Evolutionary conservation across 2,888 invertebrate species (phyloP).

Genomic region (Scaptomyza caliginosa): DNA sequence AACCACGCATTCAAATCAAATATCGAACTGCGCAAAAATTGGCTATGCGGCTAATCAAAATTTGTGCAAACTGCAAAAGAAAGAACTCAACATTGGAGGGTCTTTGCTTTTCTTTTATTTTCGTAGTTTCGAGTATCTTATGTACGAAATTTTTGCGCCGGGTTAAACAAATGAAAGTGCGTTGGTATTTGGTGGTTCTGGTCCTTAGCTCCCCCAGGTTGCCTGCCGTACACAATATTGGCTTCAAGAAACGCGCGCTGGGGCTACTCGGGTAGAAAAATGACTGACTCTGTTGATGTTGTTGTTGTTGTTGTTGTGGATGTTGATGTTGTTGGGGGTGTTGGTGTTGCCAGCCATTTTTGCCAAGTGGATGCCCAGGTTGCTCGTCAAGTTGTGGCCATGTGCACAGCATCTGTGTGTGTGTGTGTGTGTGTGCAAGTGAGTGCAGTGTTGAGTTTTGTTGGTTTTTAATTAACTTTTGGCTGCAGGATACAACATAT

Average conservation of each 20-base stretch:
- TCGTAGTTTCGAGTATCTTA: constrained; percentile 30
- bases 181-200: constrained; percentile 7
- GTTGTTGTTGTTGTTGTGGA: constrained; percentile 10
- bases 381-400: constrained; percentile 25
- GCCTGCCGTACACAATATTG: constrained; percentile 17
- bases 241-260: constrained; percentile 28
- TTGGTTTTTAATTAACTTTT: constrained; percentile 85
- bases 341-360: constrained; percentile 40
- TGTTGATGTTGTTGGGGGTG: constrained; percentile 20
- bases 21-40: constrained; percentile 49
- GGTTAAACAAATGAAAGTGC: constrained; percentile 29
- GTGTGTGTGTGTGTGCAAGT: constrained; percentile 14
- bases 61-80: constrained; percentile 53
- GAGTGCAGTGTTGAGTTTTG: constrained; percentile 79
- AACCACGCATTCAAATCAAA: constrained; percentile 52
- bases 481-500: constrained; percentile 83
- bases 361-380: constrained; percentile 44
- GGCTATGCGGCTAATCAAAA: constrained; percentile 59
- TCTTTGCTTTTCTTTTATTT: neutral
- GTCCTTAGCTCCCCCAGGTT: neutral
- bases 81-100: constrained; percentile 11
- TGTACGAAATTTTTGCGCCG: constrained; percentile 14
- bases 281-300: constrained; percentile 35
- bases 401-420: constrained; percentile 8
- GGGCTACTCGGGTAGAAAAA: constrained; percentile 46